Base-by-base conservation (phyloP, 2,888 invertebrate species). In the Iphiclides podalirius region DNA sequence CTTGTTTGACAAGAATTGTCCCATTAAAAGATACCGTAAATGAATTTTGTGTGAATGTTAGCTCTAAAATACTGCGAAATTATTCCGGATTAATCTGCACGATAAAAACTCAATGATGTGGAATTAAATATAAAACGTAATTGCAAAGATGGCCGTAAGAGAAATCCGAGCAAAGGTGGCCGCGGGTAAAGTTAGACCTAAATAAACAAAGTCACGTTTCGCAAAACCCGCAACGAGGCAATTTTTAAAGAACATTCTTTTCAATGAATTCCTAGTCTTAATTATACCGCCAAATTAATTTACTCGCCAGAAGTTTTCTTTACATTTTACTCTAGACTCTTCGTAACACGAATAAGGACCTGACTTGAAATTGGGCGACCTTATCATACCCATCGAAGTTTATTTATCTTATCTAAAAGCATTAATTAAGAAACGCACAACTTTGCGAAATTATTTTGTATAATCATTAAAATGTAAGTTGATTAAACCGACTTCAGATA, bases 221-320 rank as follows among this genome's bases (percentile, higher is more conserved):
- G 31, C 35, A 15, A 40, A 49, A 35, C 39, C 50, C 44, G 50
- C 50, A 35, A 35, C 40, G 50, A 20, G 35, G 49, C 50, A 44
- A 45, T 50, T 45, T 50, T 50, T 50, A 36, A 50, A 44, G 40
- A 40, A 44, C 50, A 50, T 50, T 44, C 50, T 44, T 50, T 50
- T 44, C 44, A 45, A 44, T 50, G 50, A 45, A 45, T 44, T 50
- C 44, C 44, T 50, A 44, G 50, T 50, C 50, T 50, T 44, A 50
- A 50, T 50, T 50, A 50, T 50, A 34, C 34, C 20, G 44, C 35
- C 44, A 50, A 50, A 50, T 45, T 50, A 50, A 44, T 50, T 50
- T 44, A 43, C 49, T 38, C 39, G 15, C 34, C 39, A 34, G n/a
- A 40, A 50, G 44, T 50, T 50, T 50, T 50, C 50, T 50, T 50